Evolutionary conservation across 2,888 invertebrate species (phyloP).

Genomic region (Polyommatus icarus): DNA sequence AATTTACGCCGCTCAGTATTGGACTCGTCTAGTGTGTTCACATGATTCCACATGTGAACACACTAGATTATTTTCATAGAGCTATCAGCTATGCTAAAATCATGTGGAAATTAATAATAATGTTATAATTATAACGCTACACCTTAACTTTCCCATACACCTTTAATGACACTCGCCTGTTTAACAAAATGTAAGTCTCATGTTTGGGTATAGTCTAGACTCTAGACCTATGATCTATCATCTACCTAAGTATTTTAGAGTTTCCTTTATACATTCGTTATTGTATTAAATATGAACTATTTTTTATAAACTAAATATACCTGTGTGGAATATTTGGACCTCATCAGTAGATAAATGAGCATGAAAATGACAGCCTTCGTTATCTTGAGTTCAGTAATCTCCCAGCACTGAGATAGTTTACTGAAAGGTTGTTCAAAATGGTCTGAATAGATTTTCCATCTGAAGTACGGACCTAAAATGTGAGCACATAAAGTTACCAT

Average conservation of each 20-base stretch:
- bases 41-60: too few species aligned
- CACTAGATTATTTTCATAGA: too few species aligned
- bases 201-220: too few species aligned
- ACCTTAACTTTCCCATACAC: too few species aligned
- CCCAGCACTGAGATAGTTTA: conserved; percentile 77
- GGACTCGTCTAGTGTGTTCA: too few species aligned
- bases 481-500: background rate
- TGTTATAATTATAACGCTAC: too few species aligned
- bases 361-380: conserved; percentile 81
- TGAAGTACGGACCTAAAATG: conserved; percentile 90
- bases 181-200: too few species aligned
- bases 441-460: conserved; percentile 87
- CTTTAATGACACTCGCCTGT: too few species aligned
- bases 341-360: conserved; percentile 75
- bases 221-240: too few species aligned
- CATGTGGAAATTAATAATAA: too few species aligned
- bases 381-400: conserved; percentile 81
- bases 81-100: too few species aligned
- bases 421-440: conserved; percentile 81
- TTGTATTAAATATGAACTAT: background rate
- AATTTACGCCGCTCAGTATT: too few species aligned
- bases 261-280: background rate
- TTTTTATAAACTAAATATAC: conserved; percentile 43
- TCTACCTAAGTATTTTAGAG: background rate
- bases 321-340: conserved; percentile 79